phyloP scores from a whole-genome alignment of 2,113 vertebrate genomes.

The Tyrannus savana region DNA sequence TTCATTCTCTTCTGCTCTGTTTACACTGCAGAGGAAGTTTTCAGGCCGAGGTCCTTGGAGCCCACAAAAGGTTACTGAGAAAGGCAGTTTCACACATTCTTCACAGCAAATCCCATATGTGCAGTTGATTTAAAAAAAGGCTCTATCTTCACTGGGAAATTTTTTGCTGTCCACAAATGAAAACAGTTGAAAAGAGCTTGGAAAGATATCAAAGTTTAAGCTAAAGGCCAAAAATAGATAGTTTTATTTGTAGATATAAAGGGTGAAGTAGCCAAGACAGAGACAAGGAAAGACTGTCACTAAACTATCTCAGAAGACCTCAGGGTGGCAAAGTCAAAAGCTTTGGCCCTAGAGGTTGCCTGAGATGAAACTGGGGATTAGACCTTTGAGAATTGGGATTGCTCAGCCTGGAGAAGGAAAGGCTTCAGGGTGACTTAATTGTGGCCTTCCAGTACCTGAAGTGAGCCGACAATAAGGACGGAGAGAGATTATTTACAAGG shows the following conservation, averaged over 20 bases:
- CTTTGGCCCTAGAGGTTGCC: not conserved
- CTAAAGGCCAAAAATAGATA: not conserved
- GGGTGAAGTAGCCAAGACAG: not conserved
- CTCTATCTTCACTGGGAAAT: not conserved
- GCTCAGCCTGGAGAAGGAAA: not conserved
- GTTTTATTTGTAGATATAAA: not conserved
- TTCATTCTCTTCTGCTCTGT: not conserved
- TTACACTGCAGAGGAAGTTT: not conserved
- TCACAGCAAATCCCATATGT: not conserved
- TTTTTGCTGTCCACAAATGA: not conserved
- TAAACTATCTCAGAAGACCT: not conserved
- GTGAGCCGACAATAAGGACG: not conserved
- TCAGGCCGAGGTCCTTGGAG: not conserved
- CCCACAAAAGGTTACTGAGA: not conserved
- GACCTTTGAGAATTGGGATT: not conserved
- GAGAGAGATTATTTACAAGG: not conserved
- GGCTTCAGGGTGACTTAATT: not conserved
- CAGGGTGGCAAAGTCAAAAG: not conserved
- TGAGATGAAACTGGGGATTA: not conserved
- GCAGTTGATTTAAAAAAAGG: not conserved
- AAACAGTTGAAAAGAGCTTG: not conserved
- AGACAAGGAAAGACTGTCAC: not conserved
- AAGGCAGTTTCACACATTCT: not conserved
- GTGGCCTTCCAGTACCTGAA: not conserved
- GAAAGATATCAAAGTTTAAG: conserved; percentile 31